Evolutionary conservation across 2,113 vertebrate species (phyloP), one percentile per base, ranked within the genome.

Genomic region (Bucco capensis): DNA sequence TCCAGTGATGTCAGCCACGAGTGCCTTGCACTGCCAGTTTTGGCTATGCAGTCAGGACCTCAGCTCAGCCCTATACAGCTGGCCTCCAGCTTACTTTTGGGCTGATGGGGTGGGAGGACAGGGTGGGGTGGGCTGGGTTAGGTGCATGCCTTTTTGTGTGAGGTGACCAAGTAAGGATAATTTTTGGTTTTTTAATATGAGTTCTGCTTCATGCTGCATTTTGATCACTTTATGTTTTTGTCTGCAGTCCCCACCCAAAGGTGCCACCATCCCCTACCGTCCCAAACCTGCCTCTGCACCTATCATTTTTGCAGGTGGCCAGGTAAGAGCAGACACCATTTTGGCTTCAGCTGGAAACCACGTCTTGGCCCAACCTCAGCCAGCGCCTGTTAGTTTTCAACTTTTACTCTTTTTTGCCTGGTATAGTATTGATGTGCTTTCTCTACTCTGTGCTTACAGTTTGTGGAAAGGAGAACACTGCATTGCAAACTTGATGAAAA

Each of bases 181-280:
- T n/a, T n/a, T n/a, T n/a, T 79, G 9, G 6, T 65, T 31, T 57
- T 78, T 77, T 80, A 61, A 49, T 75, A 47, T 0, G 2, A 88
- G 24, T 24, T 74, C 51, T 95, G 28, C 64, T 90, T 93, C 16
- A 0, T 92, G 95, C 72, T 84, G 54, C 73, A 94, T 92, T 89
- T 89, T 95, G 72, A 90, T 76, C 8, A 1, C 37, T 95, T 79
- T 96, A 70, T 96, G 66, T 96, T 96, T 95, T 94, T 95, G 65
- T 96, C 78, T 97, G 75, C 92, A 99, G 98, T 99, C 98, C 95
- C 98, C 98, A 89, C 98, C 98, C 71, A 99, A 99, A 97, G 98
- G 98, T 97, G 98, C 98, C 73, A 99, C 98, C 76, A 98, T 99
- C 95, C 98, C 98, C 83, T 99, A 99, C 94, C 98, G 98, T 83